Conservation (phyloP, 2,888 invertebrate species). For the Ophion obscuratus region DNA sequence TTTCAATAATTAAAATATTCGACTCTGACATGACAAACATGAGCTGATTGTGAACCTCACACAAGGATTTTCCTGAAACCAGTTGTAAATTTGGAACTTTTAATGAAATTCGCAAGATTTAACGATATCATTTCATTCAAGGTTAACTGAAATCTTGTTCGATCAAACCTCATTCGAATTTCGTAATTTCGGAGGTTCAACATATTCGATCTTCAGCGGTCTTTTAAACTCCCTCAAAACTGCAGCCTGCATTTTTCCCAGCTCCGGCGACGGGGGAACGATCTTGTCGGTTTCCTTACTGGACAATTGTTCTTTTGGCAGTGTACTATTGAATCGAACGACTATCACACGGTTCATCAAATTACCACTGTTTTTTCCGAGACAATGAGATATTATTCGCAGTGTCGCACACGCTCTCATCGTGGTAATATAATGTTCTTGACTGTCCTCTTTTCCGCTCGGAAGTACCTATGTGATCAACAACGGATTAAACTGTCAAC, state of each 20-base stretch:
- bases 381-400: conserved; percentile 56
- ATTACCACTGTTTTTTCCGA: conserved; percentile 45
- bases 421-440: conserved; percentile 15
- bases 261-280: conserved; percentile 67
- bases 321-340: conserved; percentile 59
- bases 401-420: conserved; percentile 59
- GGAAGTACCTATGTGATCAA: not conserved
- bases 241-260: conserved; percentile 83
- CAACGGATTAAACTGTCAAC: conserved; percentile 34
- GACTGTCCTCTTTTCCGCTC: not conserved
- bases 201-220: conserved; percentile 85
- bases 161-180: conserved; percentile 83
- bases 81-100: not conserved
- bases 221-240: conserved; percentile 84
- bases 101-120: too few relatives aligned
- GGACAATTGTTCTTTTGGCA: conserved; percentile 54
- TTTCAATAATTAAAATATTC: too few relatives aligned
- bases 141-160: not conserved
- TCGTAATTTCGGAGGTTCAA: conserved; percentile 82
- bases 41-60: not conserved
- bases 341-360: conserved; percentile 44
- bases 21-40: too few relatives aligned
- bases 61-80: not conserved
- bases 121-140: too few relatives aligned
- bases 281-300: conserved; percentile 60